Percentiles rank a stretch among this genome's conserved stretches.
Evolutionary conservation across 2,113 vertebrate species (phyloP).

Genomic region (Litocranius walleri): DNA sequence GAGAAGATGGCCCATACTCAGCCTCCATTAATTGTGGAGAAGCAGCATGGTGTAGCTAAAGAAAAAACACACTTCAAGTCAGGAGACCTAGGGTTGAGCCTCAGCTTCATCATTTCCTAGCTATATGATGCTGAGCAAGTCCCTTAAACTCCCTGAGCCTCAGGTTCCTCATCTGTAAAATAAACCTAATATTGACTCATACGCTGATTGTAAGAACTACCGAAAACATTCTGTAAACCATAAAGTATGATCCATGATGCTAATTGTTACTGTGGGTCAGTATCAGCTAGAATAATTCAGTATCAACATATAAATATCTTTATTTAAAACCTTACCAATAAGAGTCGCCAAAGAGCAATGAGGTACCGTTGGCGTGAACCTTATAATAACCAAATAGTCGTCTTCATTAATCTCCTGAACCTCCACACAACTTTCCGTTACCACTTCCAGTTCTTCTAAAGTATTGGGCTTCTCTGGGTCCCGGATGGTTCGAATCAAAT

Average conservation of each 20-base stretch:
- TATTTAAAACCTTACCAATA: constrained; percentile 85
- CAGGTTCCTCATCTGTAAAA: neutral
- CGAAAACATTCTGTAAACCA: neutral
- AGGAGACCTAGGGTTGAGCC: neutral
- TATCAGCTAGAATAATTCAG: neutral
- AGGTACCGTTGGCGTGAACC: constrained; percentile 95
- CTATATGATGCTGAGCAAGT: neutral
- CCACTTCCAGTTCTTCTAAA: constrained; percentile 96
- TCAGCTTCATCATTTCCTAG: neutral
- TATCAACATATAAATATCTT: neutral
- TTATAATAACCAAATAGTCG: constrained; percentile 92
- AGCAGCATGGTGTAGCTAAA: neutral
- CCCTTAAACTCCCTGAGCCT: neutral
- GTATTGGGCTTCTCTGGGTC: constrained; percentile 98
- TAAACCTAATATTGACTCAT: neutral
- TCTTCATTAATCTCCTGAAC: constrained; percentile 90
- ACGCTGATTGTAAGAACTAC: neutral
- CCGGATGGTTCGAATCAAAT: constrained; percentile 95
- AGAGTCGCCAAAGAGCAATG: constrained; percentile 98
- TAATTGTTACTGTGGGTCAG: neutral
- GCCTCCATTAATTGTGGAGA: neutral
- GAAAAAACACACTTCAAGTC: neutral
- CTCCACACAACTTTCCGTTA: constrained; percentile 92
- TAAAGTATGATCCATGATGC: neutral
- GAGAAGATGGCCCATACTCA: neutral